phyloP scores from a whole-genome alignment of 2,797 vertebrate species.

The Falco columbarius region DNA sequence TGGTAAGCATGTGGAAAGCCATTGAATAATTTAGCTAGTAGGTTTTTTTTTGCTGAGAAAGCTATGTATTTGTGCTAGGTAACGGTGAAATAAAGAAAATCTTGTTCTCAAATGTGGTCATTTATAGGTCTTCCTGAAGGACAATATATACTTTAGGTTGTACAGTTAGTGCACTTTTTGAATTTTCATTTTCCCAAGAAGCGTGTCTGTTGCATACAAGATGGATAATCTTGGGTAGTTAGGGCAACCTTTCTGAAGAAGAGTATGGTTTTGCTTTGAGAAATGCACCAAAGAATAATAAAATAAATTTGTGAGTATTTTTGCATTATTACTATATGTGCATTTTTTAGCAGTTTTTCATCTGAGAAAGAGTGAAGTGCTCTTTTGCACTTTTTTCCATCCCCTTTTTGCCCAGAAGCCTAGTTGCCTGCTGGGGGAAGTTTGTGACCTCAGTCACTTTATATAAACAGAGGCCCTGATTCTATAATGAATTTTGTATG shows the following conservation, averaged over 20 bases:
- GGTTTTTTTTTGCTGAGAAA: background rate
- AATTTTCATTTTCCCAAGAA: background rate
- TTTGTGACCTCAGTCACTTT: background rate
- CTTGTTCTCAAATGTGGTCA: background rate
- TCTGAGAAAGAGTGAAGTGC: background rate
- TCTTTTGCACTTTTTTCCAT: background rate
- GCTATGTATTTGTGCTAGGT: background rate
- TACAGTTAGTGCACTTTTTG: background rate
- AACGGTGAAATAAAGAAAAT: background rate
- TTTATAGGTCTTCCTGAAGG: background rate
- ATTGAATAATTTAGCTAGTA: background rate
- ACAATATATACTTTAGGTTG: background rate
- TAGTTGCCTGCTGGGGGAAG: background rate
- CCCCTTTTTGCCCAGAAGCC: background rate
- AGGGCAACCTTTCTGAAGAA: background rate
- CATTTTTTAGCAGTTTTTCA: background rate
- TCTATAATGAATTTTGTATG: background rate
- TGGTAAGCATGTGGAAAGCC: background rate
- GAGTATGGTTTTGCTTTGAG: slow-evolving; percentile 43
- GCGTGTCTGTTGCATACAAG: background rate
- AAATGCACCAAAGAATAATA: slow-evolving; percentile 28
- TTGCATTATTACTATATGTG: background rate
- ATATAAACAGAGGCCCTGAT: background rate
- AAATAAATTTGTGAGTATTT: background rate
- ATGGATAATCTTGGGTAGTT: background rate